Evolutionary conservation across 2,888 invertebrate genomes (phyloP).

Genomic region (Lochmaea crataegi): DNA sequence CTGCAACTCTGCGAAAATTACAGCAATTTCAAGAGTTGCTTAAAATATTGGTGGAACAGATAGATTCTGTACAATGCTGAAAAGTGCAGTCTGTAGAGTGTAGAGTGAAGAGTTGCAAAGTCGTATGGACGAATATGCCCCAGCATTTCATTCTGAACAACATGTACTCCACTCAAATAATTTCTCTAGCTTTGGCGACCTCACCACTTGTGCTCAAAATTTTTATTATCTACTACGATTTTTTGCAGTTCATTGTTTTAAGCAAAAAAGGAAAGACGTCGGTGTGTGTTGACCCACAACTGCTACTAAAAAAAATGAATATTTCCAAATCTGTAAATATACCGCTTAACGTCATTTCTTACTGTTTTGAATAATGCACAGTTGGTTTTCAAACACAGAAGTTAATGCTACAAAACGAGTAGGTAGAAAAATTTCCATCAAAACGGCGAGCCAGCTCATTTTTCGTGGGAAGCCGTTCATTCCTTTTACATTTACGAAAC

Average conservation of each 20-base stretch:
- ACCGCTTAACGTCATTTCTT: conserved; percentile 26
- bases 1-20: too few relatives aligned
- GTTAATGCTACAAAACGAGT: conserved; percentile 20
- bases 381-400: conserved; percentile 29
- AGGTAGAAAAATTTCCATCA: conserved; percentile 40
- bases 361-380: conserved; percentile 16
- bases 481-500: conserved; percentile 33
- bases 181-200: too few relatives aligned
- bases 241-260: background rate
- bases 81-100: too few relatives aligned
- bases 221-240: too few relatives aligned
- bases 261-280: background rate
- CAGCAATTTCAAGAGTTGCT: too few relatives aligned
- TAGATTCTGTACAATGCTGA: too few relatives aligned
- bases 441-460: conserved; percentile 41
- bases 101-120: too few relatives aligned
- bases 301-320: conserved; percentile 2
- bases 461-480: conserved; percentile 38
- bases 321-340: conserved; percentile 30
- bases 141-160: too few relatives aligned
- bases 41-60: too few relatives aligned
- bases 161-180: too few relatives aligned
- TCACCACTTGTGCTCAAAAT: too few relatives aligned
- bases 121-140: too few relatives aligned
- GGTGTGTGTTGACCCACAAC: conserved; percentile 16